Percentiles rank a stretch among this genome's conserved stretches.
Evolutionary conservation across 53 echinoderm and acorn worm species (phyloP).

Genomic region (Echinometra lucunter): DNA sequence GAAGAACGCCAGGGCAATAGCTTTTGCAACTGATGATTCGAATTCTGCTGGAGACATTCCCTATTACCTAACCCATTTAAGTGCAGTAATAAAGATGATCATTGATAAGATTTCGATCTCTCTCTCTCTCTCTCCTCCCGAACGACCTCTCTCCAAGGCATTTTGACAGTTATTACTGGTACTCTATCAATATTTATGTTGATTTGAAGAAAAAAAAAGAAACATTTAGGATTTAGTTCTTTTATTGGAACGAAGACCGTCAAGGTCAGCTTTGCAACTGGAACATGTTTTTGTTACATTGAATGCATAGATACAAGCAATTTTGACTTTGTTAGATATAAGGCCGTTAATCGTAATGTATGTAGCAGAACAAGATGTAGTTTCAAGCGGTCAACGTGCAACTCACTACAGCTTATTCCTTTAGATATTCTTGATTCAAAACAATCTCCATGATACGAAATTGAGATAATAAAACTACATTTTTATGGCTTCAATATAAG

Average conservation of each 20-base stretch:
- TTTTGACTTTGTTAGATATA: too few relatives aligned
- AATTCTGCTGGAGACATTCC: neutral
- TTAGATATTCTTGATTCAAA: neutral
- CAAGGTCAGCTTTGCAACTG: too few relatives aligned
- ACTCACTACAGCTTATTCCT: too few relatives aligned
- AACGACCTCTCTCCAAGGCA: neutral
- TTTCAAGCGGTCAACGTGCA: too few relatives aligned
- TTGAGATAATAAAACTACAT: neutral
- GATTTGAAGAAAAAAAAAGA: too few relatives aligned
- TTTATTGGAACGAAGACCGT: too few relatives aligned
- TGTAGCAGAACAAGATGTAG: too few relatives aligned
- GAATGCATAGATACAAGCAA: too few relatives aligned
- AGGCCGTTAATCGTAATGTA: too few relatives aligned
- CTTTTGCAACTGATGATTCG: neutral
- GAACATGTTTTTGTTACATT: too few relatives aligned
- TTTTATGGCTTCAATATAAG: neutral
- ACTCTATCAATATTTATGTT: too few relatives aligned
- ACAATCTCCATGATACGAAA: neutral
- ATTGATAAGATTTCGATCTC: neutral
- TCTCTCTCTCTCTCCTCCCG: neutral
- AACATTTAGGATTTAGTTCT: too few relatives aligned
- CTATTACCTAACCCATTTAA: neutral
- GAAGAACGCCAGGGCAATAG: neutral
- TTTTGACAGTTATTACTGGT: neutral
- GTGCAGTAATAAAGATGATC: neutral